Evolutionary conservation across 2,888 invertebrate species (phyloP), one percentile per base, ranked within the genome.

Genomic region (Ichneumoninae sp.): DNA sequence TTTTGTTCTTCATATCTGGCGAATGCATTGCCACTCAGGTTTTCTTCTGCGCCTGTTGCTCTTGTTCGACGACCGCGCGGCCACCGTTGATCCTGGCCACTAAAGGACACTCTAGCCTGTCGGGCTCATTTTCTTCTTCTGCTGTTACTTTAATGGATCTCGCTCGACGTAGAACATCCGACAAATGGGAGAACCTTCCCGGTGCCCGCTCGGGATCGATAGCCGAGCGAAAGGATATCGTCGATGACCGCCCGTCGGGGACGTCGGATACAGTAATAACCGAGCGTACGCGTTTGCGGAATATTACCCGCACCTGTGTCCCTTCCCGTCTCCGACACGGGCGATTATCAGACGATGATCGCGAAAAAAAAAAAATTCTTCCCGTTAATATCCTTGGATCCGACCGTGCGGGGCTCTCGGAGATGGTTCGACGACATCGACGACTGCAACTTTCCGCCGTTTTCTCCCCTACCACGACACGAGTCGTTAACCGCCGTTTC

Each of bases 401-500:
- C 19, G 13, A 47, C 10, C 26, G 44, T 44, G 3, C 22, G 36
- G 36, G 30, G 10, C 5, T 68, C 26, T 65, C 63, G 19, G 63
- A 4, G 36, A 44, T 33, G 63, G 74, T 65, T n/a, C 30, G 30
- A 52, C 40, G 7, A 36, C 8, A 40, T 66, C 36, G 66, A 36
- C 8, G 47, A 13, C 36, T 36, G 36, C 57, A 33, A 44, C 44
- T 8, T 13, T 63, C 26, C n/a, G 26, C 52, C 36, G 63, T 63
- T 73, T 26, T 54, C 6, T 76, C 54, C 52, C 16, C 60, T 22
- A 16, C 6, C 73, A 57, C 13, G 50, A 50, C 57, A 69, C 69
- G 78, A 78, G 83, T 83, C 78, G 78, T 78, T 83, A 78, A 83
- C 74, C 83, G 78, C 26, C 60, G 74, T 73, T 82, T 65, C 66